These are phyloP conservation scores for Scaeva pyrastri DNA, from an alignment of 2,888 invertebrate species.

Conservation along the genomic window DNA sequence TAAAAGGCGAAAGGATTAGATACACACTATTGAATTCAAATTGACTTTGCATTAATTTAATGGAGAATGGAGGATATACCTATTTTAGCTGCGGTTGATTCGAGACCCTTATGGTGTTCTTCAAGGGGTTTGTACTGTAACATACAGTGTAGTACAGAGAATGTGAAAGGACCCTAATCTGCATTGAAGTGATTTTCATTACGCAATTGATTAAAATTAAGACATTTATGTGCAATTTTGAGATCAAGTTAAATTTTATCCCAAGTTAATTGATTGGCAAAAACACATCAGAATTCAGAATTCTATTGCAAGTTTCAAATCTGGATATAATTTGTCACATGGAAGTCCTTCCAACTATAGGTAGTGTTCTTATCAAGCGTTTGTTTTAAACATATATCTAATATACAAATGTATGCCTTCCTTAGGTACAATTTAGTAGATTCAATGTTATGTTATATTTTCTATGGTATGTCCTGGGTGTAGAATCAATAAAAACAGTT, in stretches of 20 bases:
- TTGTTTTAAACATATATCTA: too few relatives aligned
- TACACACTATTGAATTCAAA: conserved; percentile 84
- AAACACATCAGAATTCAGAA: conserved; percentile 42
- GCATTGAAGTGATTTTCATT: conserved; percentile 23
- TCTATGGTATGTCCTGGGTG: not conserved
- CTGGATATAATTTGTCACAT: conserved; percentile 56
- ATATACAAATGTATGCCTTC: conserved; percentile 19
- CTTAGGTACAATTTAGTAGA: conserved; percentile 13
- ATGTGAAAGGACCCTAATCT: conserved; percentile 3
- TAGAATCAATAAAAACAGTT: conserved; percentile 71
- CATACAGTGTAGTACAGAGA: too few relatives aligned
- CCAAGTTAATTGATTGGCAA: conserved; percentile 59
- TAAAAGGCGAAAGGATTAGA: conserved; percentile 81
- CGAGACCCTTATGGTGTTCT: not conserved
- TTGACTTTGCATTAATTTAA: conserved; percentile 83
- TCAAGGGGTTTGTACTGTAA: too few relatives aligned
- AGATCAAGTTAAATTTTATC: conserved; percentile 57
- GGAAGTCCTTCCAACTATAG: conserved; percentile 36
- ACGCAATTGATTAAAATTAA: conserved; percentile 58
- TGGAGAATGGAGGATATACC: conserved; percentile 76
- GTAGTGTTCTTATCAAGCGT: conserved; percentile 19
- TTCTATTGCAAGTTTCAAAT: conserved; percentile 32
- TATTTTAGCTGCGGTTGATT: not conserved
- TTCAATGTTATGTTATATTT: not conserved
- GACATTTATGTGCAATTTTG: conserved; percentile 59